These are phyloP conservation scores for Anoplophora glabripennis DNA, from an alignment of 1,140 invertebrate genomes.

Conservation along the genomic window DNA sequence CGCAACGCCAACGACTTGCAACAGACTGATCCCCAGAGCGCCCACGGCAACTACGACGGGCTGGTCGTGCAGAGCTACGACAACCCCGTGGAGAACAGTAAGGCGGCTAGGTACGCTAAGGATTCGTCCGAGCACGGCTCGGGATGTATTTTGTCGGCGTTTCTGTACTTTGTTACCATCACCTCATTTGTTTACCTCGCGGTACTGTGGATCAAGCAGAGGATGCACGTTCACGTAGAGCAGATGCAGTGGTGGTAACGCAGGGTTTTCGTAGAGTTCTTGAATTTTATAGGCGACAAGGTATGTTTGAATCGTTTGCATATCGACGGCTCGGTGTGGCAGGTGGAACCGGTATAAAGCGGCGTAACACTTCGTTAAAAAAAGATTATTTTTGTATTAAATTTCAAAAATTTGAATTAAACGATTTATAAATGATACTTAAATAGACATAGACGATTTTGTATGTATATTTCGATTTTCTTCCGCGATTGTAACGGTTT, in stretches of 20 bases:
- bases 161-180: constrained; percentile 48
- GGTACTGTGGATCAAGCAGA: constrained; percentile 47
- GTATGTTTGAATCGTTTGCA: constrained; percentile 3
- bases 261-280: not conserved
- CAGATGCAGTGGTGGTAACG: constrained; percentile 47
- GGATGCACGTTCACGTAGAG: constrained; percentile 45
- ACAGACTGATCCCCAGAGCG: constrained; percentile 14
- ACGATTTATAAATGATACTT: too few relatives aligned
- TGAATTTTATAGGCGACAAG: constrained; percentile 7
- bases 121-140: constrained; percentile 29
- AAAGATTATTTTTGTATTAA: too few relatives aligned
- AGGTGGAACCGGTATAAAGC: not conserved
- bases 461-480: too few relatives aligned
- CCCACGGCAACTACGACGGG: constrained; percentile 19
- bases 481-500: not conserved
- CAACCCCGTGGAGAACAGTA: constrained; percentile 2
- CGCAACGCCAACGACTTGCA: constrained; percentile 7
- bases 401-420: too few relatives aligned
- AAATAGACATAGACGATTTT: too few relatives aligned
- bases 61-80: constrained; percentile 26
- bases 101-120: constrained; percentile 17
- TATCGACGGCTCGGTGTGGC: not conserved
- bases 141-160: constrained; percentile 44
- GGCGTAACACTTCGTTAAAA: too few relatives aligned
- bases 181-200: constrained; percentile 46